Base-by-base conservation (phyloP, 1,140 invertebrate genomes). In the Drosophila suzukii region DNA sequence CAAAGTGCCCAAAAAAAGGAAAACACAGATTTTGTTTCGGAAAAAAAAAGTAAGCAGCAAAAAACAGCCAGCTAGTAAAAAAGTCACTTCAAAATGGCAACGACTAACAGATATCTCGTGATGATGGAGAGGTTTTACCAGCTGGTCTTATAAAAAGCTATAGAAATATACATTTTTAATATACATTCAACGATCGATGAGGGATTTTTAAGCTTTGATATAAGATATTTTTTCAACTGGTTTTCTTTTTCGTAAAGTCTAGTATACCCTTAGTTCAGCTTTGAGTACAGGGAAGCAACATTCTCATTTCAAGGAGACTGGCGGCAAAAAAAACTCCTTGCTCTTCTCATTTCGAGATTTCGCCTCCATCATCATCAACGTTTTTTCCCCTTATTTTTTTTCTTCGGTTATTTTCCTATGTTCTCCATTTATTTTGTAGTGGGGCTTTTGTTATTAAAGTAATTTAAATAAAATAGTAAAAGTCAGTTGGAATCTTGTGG, bases 1-100 rank as follows among this genome's bases (percentile, higher is more conserved):
- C 75, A 79, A 85, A 86, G 53, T 70, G 68, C 36, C 47, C 46
- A 62, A 61, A 67, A 78, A 65, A 43, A 46, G 20, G 56, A 51
- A 46, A 51, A 66, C 59, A 67, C 63, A 43, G 63, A 70, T 73
- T 70, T 71, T 70, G 65, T 61, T 74, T 47, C 39, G 1, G 10
- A 60, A 51, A 47, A 20, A 47, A 20, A 75, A 50, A 41, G 27
- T 34, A 66, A 67, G 62, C 32, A 57, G 57, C 47, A 55, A 56
- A 60, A 70, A 34, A 36, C 54, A 30, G 30, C 17, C 41, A 39
- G 58, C 15, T 36, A 50, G 30, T 30, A 57, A 72, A 59, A 51
- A 72, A 49, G 46, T 11, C 32, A 65, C 50, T 50, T 34, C 10
- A n/a, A 32, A 30, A 70, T 6, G 17, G 38, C 27, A 47, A 30